Conservation (phyloP, 2,888 invertebrate species). For the Anoplius nigerrimus region DNA sequence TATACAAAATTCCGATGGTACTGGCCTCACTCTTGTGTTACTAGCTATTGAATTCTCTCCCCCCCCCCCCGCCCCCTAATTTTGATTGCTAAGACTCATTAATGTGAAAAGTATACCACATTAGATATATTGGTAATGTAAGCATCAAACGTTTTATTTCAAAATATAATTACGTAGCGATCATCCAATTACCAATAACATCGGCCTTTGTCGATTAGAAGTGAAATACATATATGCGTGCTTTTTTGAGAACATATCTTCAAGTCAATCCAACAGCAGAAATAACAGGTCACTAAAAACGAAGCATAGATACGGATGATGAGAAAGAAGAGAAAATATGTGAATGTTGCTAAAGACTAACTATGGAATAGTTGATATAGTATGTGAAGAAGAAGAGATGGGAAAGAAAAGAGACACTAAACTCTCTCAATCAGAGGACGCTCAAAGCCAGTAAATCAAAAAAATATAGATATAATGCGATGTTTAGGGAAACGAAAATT, state of each 20-base stretch:
- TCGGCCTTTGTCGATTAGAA: slow-evolving; percentile 43
- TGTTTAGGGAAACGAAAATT: not conserved
- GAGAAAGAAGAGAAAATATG: slow-evolving; percentile 33
- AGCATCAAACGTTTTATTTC: too few relatives aligned
- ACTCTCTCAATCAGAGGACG: slow-evolving; percentile 3
- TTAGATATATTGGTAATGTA: too few relatives aligned
- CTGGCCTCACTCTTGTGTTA: not conserved
- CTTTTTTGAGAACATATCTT: slow-evolving; percentile 52
- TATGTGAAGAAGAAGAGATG: not conserved
- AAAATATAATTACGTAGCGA: too few relatives aligned
- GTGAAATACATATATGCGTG: slow-evolving; percentile 41
- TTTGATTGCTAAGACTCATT: not conserved
- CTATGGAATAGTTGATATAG: not conserved
- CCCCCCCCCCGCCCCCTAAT: not conserved
- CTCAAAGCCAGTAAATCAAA: not conserved
- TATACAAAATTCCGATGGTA: slow-evolving; percentile 23
- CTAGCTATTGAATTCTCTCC: not conserved
- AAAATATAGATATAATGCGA: slow-evolving; percentile 10
- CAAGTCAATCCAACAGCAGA: slow-evolving; percentile 51
- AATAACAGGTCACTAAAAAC: slow-evolving; percentile 38
- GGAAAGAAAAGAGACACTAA: slow-evolving; percentile 22
- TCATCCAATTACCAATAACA: slow-evolving; percentile 30
- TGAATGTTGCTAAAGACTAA: not conserved
- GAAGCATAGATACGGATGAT: slow-evolving; percentile 24
- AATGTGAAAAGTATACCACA: too few relatives aligned